phyloP scores from a whole-genome alignment of 64 coral and sea anemone genomes.

The Pachyseris speciosa region DNA sequence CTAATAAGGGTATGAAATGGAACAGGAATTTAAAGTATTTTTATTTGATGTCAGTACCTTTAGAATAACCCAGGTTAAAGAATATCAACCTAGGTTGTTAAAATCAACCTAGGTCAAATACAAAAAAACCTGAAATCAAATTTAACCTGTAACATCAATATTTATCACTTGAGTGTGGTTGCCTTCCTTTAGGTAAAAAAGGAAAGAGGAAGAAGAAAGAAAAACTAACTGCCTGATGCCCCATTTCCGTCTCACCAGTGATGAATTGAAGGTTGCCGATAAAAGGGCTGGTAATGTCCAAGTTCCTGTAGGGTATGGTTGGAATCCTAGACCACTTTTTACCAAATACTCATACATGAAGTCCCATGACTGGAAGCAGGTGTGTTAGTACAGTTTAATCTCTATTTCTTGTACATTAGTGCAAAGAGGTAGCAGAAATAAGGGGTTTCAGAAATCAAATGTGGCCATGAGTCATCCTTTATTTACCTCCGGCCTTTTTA shows the following conservation, averaged over 20 bases:
- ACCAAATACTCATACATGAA: slow-evolving; percentile 25
- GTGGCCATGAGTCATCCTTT: background rate
- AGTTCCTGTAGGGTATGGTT: slow-evolving; percentile 41
- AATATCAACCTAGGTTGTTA: no score
- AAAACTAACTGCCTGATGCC: slow-evolving; percentile 1
- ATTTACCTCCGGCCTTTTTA: slow-evolving; percentile 1
- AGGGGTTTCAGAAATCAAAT: background rate
- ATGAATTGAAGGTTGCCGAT: background rate
- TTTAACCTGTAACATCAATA: background rate
- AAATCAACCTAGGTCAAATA: no score
- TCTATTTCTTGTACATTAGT: background rate
- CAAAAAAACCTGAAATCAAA: no score
- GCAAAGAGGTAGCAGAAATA: background rate
- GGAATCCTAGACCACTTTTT: slow-evolving; percentile 42
- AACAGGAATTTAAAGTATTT: no score
- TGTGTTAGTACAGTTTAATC: background rate
- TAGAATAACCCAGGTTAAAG: no score
- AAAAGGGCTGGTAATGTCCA: slow-evolving; percentile 35
- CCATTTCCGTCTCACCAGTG: slow-evolving; percentile 45
- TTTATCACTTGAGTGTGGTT: background rate
- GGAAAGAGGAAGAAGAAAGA: slow-evolving; percentile 23
- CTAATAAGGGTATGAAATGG: no score
- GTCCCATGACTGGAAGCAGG: slow-evolving; percentile 57
- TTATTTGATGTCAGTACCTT: no score
- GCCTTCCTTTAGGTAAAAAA: slow-evolving; percentile 1